These are phyloP conservation scores for Tokudaia tokunoshimensis DNA, from an alignment of 2,797 vertebrate genomes.

Conservation along the genomic window DNA sequence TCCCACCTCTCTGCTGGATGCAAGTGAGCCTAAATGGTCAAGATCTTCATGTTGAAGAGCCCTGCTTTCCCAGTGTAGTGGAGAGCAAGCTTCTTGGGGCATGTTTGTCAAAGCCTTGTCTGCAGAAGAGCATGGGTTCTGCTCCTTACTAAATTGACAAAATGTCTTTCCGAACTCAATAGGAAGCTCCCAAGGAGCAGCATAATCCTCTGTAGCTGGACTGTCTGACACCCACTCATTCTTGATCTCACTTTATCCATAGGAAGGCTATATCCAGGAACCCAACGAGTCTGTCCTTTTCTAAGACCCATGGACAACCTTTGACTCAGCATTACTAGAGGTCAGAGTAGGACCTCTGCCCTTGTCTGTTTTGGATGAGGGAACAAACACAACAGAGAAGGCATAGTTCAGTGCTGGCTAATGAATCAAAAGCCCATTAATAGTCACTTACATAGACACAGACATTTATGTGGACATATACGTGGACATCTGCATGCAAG, in stretches of 20 bases:
- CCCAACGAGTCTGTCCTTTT: not conserved
- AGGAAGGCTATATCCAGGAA: not conserved
- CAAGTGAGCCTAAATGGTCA: not conserved
- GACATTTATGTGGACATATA: not conserved
- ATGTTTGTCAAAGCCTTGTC: constrained; percentile 23
- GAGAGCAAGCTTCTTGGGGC: not conserved
- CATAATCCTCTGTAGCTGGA: not conserved
- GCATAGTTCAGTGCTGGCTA: not conserved
- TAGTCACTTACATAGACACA: not conserved
- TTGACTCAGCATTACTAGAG: constrained; percentile 1
- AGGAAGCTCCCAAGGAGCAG: not conserved
- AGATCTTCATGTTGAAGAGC: not conserved
- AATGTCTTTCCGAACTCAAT: not conserved
- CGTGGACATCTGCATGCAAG: not conserved
- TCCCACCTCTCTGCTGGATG: not conserved
- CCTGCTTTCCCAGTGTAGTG: not conserved
- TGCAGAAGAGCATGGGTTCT: not conserved
- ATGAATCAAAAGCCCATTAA: constrained; percentile 30
- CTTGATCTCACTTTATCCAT: not conserved
- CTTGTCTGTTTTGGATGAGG: not conserved
- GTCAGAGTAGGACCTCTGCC: not conserved
- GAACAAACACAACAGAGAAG: constrained; percentile 55
- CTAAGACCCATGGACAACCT: not conserved
- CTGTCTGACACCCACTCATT: not conserved
- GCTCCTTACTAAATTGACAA: not conserved